Evolutionary conservation across 2,113 vertebrate genomes (phyloP), one percentile per base, ranked within the genome.

Genomic region (Catharus minimus): DNA sequence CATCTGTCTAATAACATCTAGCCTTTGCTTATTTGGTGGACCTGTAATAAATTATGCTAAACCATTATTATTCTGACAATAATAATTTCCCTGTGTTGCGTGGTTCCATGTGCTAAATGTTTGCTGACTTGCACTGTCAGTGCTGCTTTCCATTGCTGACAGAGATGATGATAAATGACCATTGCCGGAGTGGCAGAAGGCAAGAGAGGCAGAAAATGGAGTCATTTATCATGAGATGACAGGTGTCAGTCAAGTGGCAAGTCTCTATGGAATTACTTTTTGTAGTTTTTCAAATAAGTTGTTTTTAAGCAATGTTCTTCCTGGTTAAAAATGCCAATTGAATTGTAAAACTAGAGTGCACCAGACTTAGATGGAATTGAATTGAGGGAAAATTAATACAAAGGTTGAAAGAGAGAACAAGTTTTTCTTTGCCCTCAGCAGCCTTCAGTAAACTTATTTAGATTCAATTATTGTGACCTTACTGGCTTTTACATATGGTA

Each of bases 1-100:
- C 99, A 99, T 99, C 99, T 99, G 99, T 99, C 99, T 99, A 99
- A 99, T 99, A 99, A 99, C 99, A 99, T 99, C 99, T 99, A 99
- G 98, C 98, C 98, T 98, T 99, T 99, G 98, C 99, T 99, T 99
- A 99, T 99, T 99, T 99, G 98, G 98, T 98, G 98, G 99, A 99
- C 99, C 99, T 99, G 99, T 99, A 99, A 99, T 99, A 99, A 99
- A 99, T 99, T 99, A 99, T 99, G 99, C 99, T 99, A 99, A 99
- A 99, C 98, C 99, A 99, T 99, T 99, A 99, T 99, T 99, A 99
- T 99, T 99, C 99, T 99, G 99, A 99, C 99, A 99, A 99, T 99
- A 99, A 99, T 99, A 99, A 99, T 99, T 99, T 99, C 99, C 99
- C 98, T 86, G 98, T 98, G 99, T 99, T 99, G 99, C 98, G 97